Conservation (phyloP, 2,797 vertebrate species). For the Acipenser ruthenus region DNA sequence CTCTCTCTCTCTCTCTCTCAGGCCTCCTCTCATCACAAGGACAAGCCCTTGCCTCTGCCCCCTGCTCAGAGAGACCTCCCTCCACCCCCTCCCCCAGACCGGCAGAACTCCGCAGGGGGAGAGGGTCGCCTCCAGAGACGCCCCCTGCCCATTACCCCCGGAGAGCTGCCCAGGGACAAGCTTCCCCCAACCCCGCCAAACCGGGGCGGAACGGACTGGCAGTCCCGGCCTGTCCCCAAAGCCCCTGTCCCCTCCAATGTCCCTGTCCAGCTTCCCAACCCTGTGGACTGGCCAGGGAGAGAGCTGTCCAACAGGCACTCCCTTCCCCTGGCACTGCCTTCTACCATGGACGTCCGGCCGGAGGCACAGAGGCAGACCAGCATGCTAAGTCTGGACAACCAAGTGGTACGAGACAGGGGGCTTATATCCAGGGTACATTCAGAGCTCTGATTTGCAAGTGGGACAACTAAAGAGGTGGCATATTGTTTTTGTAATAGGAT, state of each 20-base stretch:
- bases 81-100: constrained; percentile 82
- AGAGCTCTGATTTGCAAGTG: no score
- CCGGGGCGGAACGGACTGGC: constrained; percentile 71
- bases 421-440: no score
- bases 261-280: constrained; percentile 43
- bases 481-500: no score
- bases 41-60: constrained; percentile 86
- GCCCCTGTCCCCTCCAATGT: constrained; percentile 57
- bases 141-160: constrained; percentile 82
- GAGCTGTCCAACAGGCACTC: constrained; percentile 93
- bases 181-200: constrained; percentile 67
- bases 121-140: constrained; percentile 77
- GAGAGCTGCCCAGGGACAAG: constrained; percentile 72
- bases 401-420: constrained; percentile 56
- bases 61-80: constrained; percentile 83
- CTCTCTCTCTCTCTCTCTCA: constrained; percentile 32
- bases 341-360: constrained; percentile 63
- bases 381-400: constrained; percentile 73
- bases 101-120: constrained; percentile 58
- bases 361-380: constrained; percentile 72
- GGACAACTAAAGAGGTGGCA: no score
- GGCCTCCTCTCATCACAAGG: constrained; percentile 79
- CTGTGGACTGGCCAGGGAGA: constrained; percentile 57
- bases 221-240: constrained; percentile 73
- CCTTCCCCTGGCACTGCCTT: constrained; percentile 85